A percentile compares a stretch with the other conserved stretches of the same genome.
Evolutionary conservation across 2,888 invertebrate species (phyloP).

Genomic region (Agriopis marginaria): DNA sequence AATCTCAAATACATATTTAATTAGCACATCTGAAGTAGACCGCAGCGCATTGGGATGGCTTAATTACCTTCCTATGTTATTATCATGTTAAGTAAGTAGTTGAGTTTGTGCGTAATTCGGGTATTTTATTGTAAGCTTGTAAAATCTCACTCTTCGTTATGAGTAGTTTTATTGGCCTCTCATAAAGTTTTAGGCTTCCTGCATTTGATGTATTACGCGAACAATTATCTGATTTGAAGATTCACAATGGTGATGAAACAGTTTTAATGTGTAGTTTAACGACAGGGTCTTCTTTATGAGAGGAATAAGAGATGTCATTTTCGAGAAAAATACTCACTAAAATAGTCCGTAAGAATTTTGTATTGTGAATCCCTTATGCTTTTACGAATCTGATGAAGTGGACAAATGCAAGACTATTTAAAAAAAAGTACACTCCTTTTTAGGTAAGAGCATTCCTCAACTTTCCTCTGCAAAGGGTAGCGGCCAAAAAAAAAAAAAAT

Average conservation of each 20-base stretch:
- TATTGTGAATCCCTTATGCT: no score
- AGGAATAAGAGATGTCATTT: neutral
- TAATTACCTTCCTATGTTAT: constrained; percentile 42
- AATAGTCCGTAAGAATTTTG: no score
- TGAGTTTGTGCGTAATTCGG: constrained; percentile 32
- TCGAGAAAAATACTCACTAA: no score
- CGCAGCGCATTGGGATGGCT: constrained; percentile 37
- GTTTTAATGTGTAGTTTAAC: neutral
- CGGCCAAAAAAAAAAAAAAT: no score
- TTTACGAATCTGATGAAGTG: no score
- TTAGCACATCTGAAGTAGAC: constrained; percentile 39
- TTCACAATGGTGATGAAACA: constrained; percentile 3
- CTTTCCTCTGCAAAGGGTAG: no score
- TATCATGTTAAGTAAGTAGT: constrained; percentile 36
- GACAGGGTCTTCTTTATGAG: neutral
- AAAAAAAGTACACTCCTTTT: no score
- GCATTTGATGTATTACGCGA: constrained; percentile 18
- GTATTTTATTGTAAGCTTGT: constrained; percentile 21
- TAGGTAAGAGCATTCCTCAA: no score
- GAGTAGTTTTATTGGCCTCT: constrained; percentile 23
- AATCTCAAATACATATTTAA: constrained; percentile 5
- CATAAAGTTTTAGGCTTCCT: constrained; percentile 17
- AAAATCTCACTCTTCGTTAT: constrained; percentile 29
- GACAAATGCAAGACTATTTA: no score
- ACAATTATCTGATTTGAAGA: neutral